Conservation (phyloP, 2,113 vertebrate species). For the Cheilinus undulatus region DNA sequence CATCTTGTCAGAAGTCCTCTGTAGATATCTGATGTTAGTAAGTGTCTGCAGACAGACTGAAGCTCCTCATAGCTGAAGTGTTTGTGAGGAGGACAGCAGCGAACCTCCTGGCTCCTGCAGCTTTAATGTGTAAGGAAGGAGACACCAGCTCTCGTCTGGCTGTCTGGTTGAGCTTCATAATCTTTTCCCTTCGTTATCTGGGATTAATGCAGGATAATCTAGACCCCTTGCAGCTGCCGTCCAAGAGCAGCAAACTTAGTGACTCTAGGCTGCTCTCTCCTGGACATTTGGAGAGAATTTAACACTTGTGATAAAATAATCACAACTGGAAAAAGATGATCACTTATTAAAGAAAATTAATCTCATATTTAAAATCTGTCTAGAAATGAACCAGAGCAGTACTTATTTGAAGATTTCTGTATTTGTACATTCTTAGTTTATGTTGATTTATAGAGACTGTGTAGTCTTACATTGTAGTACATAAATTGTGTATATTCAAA, state of each 20-base stretch:
- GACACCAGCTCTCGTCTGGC: neutral
- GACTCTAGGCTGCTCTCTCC: neutral
- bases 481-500: too few relatives aligned
- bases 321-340: too few relatives aligned
- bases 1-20: neutral
- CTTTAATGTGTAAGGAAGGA: constrained; percentile 42
- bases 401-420: too few relatives aligned
- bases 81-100: too few relatives aligned
- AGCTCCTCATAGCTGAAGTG: neutral
- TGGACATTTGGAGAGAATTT: constrained; percentile 2
- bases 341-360: too few relatives aligned
- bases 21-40: neutral
- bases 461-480: too few relatives aligned
- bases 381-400: too few relatives aligned
- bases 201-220: constrained; percentile 36
- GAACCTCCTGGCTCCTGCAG: constrained; percentile 1
- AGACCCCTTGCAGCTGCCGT: constrained; percentile 33
- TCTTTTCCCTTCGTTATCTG: constrained; percentile 43
- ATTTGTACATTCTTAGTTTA: too few relatives aligned
- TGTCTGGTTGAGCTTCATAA: constrained; percentile 28
- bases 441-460: too few relatives aligned
- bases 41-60: neutral
- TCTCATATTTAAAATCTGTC: too few relatives aligned
- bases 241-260: neutral
- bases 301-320: neutral